A percentile compares a stretch with the other conserved stretches of the same genome.
Evolutionary conservation across 2,113 vertebrate genomes (phyloP).

Genomic region (Elephantulus edwardii): DNA sequence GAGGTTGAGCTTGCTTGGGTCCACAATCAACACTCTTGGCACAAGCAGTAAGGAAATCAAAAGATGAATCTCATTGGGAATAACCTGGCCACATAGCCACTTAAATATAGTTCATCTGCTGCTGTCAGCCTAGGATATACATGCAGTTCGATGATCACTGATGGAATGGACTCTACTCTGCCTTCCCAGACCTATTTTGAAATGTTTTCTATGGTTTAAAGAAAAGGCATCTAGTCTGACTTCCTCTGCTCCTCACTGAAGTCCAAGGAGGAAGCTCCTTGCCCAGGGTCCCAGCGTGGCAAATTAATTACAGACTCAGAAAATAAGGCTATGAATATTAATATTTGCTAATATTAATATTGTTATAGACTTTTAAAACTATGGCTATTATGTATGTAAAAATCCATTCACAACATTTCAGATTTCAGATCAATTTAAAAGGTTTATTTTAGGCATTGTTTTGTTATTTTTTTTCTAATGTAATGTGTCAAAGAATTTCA

Average conservation of each 20-base stretch:
- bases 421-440: not conserved
- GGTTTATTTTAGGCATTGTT: conserved; percentile 8
- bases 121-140: not conserved
- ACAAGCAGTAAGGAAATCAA: too few relatives aligned
- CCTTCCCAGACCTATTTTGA: not conserved
- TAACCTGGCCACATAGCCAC: not conserved
- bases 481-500: conserved; percentile 6
- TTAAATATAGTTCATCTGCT: not conserved
- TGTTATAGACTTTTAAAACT: not conserved
- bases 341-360: conserved; percentile 10
- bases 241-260: not conserved
- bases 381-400: not conserved
- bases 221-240: not conserved
- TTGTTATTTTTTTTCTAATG: not conserved
- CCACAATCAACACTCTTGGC: too few relatives aligned
- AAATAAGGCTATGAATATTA: not conserved
- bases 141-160: not conserved
- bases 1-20: too few relatives aligned
- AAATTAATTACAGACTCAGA: not conserved
- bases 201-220: not conserved
- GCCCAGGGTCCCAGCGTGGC: not conserved
- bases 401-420: not conserved
- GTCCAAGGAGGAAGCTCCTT: not conserved
- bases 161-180: not conserved
- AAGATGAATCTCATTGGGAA: too few relatives aligned